These are phyloP conservation scores for Potamilus streckersoni DNA, from an alignment of 1,140 invertebrate species.

Conservation along the genomic window DNA sequence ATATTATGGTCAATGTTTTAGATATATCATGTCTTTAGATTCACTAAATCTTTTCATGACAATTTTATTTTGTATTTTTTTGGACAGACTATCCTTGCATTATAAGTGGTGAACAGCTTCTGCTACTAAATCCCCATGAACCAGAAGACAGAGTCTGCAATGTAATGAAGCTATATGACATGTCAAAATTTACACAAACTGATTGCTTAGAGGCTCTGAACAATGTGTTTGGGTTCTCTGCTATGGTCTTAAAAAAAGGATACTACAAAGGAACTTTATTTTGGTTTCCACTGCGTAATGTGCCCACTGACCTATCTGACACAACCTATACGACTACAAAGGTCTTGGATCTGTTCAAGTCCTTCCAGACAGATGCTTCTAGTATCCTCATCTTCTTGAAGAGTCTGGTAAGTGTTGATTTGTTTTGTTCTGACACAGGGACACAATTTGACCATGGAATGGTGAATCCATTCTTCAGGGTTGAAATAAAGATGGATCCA, in stretches of 20 bases:
- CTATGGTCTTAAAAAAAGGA: conserved; percentile 9
- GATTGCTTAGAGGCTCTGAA: not conserved
- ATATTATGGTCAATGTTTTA: no score
- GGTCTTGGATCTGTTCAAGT: conserved; percentile 36
- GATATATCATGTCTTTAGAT: no score
- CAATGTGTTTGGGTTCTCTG: conserved; percentile 5
- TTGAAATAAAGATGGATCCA: no score
- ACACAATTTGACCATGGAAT: no score
- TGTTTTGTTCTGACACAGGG: no score
- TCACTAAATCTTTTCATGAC: no score
- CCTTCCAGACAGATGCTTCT: conserved; percentile 34
- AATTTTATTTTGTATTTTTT: no score
- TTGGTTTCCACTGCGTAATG: conserved; percentile 55
- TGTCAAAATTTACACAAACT: not conserved
- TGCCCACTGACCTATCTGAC: conserved; percentile 28
- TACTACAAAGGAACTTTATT: conserved; percentile 52
- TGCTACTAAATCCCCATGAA: conserved; percentile 24
- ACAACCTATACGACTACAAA: conserved; percentile 35
- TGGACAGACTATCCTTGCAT: conserved; percentile 20
- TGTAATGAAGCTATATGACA: not conserved
- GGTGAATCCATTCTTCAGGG: no score
- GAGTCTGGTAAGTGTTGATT: not conserved
- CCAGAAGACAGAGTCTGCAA: conserved; percentile 3
- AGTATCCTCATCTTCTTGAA: conserved; percentile 45
- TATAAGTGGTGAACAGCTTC: conserved; percentile 13